Base-by-base conservation (phyloP, 2,797 vertebrate genomes). In the Dermochelys coriacea region DNA sequence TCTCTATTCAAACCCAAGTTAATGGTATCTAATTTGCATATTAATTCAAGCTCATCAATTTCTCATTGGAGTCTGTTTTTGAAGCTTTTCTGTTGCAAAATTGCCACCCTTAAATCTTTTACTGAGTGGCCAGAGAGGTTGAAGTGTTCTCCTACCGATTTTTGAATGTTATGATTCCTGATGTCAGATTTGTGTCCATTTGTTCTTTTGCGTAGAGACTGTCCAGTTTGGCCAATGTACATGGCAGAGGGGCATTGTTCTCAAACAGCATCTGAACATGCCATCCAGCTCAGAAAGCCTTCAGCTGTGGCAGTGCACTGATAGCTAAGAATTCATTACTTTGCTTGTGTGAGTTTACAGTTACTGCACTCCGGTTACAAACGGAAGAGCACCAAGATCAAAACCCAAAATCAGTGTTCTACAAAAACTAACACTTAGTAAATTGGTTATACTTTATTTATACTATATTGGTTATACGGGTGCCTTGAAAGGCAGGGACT, bases 301-400 rank as follows among this genome's bases (percentile, higher is more conserved):
- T 82, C 19, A 41, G 25, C n/a, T 16, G 1, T 1, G 85, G 81
- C 45, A 75, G 29, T 5, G 25, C 51, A 5, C 1, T 0, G 51
- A 59, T 77, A 23, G 19, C 45, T 75, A 71, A 64, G 80, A 90
- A 54, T 61, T 8, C 34, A 37, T 68, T 0, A 0, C 52, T 52
- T 49, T 23, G 0, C 3, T 84, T 47, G 15, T 0, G 4, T 74
- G 25, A 3, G 0, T 47, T 18, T 49, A 21, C 45, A 3, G 23
- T 31, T 51, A 86, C 85, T 78, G 49, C 75, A 50, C 45, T 41
- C 87, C 49, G 47, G 54, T 57, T 92, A 68, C 83, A 89, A 75
- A 89, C 4, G 6, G 23, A 81, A 85, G 49, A 41, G 51, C 7
- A 34, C 12, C 31, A 84, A 27, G 21, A 37, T 93, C 80, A 57